Conservation (phyloP, 2,113 vertebrate genomes). For the Pandion haliaetus region DNA sequence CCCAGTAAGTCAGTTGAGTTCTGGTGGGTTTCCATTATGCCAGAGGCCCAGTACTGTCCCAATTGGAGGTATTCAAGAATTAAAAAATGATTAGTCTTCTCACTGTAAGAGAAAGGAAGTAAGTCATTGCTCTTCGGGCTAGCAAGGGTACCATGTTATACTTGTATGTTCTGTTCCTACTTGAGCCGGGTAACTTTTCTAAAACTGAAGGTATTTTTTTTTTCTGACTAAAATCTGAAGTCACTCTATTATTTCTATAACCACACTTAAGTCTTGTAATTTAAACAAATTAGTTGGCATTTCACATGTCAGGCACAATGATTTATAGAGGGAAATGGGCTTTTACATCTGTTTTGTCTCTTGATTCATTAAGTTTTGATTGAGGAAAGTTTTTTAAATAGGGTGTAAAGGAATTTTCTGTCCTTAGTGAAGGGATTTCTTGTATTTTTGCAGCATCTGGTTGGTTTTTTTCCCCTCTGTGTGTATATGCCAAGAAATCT, state of each 20-base stretch:
- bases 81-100: background rate
- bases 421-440: background rate
- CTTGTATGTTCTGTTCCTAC: background rate
- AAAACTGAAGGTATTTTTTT: constrained; percentile 49
- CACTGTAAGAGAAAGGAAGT: background rate
- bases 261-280: constrained; percentile 41
- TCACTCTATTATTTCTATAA: constrained; percentile 56
- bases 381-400: background rate
- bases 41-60: background rate
- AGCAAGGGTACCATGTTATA: background rate
- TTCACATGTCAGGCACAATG: background rate
- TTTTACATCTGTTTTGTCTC: constrained; percentile 6
- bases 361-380: constrained; percentile 3
- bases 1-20: background rate
- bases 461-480: background rate
- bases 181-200: background rate
- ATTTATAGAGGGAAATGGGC: constrained; percentile 8
- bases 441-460: background rate
- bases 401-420: background rate
- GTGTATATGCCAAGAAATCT: background rate
- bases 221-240: constrained; percentile 71
- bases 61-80: background rate
- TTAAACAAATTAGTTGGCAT: constrained; percentile 26
- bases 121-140: background rate
- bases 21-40: background rate